Conservation (phyloP, 2,797 vertebrate species). For the Notolepis coatsorum region DNA sequence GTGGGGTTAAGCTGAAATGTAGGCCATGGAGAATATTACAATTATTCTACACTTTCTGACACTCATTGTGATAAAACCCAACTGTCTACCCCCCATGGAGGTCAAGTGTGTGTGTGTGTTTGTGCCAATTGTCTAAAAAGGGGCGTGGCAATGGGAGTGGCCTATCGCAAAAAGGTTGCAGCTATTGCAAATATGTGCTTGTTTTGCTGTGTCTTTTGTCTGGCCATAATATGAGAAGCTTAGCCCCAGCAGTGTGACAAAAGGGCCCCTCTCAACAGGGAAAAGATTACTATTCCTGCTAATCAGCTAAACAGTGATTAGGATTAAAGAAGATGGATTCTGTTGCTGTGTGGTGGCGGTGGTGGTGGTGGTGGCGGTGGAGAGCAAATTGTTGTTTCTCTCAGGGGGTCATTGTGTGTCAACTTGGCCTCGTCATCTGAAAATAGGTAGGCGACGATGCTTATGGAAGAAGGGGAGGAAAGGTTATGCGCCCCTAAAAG, state of each 20-base stretch:
- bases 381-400: slow-evolving; percentile 9
- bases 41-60: no score
- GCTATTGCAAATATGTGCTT: no score
- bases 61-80: no score
- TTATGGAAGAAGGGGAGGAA: background rate
- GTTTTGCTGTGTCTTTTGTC: background rate
- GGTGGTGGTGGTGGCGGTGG: background rate
- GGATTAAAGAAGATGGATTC: slow-evolving; percentile 23
- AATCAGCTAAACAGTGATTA: slow-evolving; percentile 41
- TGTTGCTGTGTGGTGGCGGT: background rate
- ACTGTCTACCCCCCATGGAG: no score
- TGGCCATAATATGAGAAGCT: background rate
- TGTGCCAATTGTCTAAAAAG: no score
- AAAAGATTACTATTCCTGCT: slow-evolving; percentile 34
- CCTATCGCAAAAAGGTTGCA: no score
- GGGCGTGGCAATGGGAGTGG: no score
- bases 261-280: slow-evolving; percentile 4
- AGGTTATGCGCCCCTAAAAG: slow-evolving; percentile 17
- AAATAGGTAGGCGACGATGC: background rate
- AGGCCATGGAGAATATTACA: no score
- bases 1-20: no score
- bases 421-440: background rate
- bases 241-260: background rate
- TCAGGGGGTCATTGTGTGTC: background rate
- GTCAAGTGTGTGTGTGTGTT: no score